Base-by-base conservation (phyloP, 2,113 vertebrate genomes). In the Pseudorasbora parva region DNA sequence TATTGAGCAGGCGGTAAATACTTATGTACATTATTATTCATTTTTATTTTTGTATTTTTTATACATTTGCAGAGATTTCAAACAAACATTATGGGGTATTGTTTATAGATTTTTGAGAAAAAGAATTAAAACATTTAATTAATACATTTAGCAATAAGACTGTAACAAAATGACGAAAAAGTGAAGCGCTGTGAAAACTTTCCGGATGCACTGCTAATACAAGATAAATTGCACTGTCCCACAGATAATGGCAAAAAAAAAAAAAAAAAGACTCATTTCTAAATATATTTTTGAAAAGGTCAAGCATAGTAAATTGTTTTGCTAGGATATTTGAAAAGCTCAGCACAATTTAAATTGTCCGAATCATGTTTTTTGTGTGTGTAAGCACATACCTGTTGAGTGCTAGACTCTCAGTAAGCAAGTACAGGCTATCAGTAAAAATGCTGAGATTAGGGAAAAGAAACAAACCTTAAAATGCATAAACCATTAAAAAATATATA, bases 371-470 rank as follows among this genome's bases (percentile, higher is more conserved):
- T 64, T 33, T 5, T 37, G 1, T 64, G 23, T 51, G 43, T 19
- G 60, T 73, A 5, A 37, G 54, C n/a, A n/a, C 59, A 33, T 3
- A 33, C 88, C 83, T 51, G 77, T 86, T 88, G 88, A 86, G 77
- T 54, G 47, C 79, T 60, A 74, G 17, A 51, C 25, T 74, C n/a
- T 72, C 41, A 47, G 69, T 12, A 5, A 45, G 43, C 5, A 2
- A 30, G 27, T 51, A 4, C 15, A 74, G 6, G 8, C 51, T 54
- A 54, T 45, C 14, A 19, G 72, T 43, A 7, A 21, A 43, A 23
- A 71, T 14, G 2, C 33, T 71, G 21, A 43, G 5, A 1, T 43
- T 11, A 23, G 2, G 21, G 10, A 23, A 23, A n/a, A 69, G 1
- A 4, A 2, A 23, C 12, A 21, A 69, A 66, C 3, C 62, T 66